Base-by-base conservation (phyloP, 2,113 vertebrate genomes). In the Pimephales promelas region DNA sequence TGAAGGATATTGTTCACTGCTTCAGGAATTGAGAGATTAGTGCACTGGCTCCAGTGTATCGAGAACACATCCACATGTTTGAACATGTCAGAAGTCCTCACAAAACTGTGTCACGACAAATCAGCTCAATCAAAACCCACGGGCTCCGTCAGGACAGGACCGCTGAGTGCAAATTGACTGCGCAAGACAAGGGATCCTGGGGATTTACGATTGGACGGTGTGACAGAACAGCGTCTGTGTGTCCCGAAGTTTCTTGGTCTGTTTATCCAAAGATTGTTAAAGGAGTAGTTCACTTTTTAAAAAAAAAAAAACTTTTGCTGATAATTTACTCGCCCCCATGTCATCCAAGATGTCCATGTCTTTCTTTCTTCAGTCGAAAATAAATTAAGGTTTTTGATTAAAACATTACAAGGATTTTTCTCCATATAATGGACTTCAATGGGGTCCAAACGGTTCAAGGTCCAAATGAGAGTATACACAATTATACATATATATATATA, bases 51-150 rank as follows among this genome's bases (percentile, higher is more conserved):
- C 9, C 9, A 20, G 22, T 7, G 10, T 13, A 28, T 22, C 34
- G 28, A 73, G 71, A 20, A 13, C 49, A 56, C 56, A 2, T 77
- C 11, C 34, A 57, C 74, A 59, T 59, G 74, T 59, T 9, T 77
- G 54, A 77, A 77, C 74, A 77, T 59, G 74, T 57, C 74, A 34
- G 49, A 54, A 31, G 52, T 56, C 52, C 34, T 43, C 54, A n/a
- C 49, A 57, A 36, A 34, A 57, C 49, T 7, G 10, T 36, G 74
- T 76, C 52, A 40, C 10, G 20, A 57, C 10, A 57, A 36, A 77
- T 77, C 74, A 77, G 22, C 52, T 77, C 54, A 57, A 59, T 59
- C 74, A 59, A 77, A 57, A 43, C 54, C 74, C 74, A 59, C 34
- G 74, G 74, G 49, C 52, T 57, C 52, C 52, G 4, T 57, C 74